Percentiles rank a stretch among this genome's conserved stretches.
Evolutionary conservation across 2,113 vertebrate genomes (phyloP).

Genomic region (Herpetotheres cachinnans): DNA sequence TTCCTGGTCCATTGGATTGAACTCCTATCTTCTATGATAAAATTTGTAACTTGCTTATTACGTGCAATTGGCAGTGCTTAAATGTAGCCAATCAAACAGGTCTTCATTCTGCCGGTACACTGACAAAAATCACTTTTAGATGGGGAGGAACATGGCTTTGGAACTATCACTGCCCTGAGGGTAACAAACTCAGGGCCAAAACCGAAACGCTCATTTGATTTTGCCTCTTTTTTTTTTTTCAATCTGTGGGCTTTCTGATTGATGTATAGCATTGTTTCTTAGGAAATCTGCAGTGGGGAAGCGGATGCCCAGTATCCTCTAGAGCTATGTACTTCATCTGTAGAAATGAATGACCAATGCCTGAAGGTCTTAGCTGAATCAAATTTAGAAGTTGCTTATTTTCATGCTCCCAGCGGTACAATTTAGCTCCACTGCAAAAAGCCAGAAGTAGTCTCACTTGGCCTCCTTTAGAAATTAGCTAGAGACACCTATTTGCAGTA

Average conservation of each 20-base stretch:
- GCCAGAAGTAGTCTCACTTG: neutral
- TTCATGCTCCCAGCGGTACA: neutral
- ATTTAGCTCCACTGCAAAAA: neutral
- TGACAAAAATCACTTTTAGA: neutral
- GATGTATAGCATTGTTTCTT: neutral
- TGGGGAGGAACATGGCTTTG: neutral
- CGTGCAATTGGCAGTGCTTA: neutral
- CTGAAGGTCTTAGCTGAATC: neutral
- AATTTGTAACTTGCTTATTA: neutral
- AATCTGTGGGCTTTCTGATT: neutral
- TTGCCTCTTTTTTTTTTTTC: neutral
- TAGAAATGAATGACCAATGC: neutral
- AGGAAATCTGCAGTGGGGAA: neutral
- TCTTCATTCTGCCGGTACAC: neutral
- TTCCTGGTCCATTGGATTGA: neutral
- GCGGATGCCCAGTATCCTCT: neutral
- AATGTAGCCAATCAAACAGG: neutral
- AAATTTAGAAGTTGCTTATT: neutral
- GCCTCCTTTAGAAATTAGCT: neutral
- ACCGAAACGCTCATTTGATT: neutral
- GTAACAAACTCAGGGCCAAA: neutral
- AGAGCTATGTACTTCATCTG: neutral
- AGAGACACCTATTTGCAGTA: neutral
- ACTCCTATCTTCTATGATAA: neutral
- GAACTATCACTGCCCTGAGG: neutral